Evolutionary conservation across 2,113 vertebrate species (phyloP), one percentile per base, ranked within the genome.

Genomic region (Murina feae): DNA sequence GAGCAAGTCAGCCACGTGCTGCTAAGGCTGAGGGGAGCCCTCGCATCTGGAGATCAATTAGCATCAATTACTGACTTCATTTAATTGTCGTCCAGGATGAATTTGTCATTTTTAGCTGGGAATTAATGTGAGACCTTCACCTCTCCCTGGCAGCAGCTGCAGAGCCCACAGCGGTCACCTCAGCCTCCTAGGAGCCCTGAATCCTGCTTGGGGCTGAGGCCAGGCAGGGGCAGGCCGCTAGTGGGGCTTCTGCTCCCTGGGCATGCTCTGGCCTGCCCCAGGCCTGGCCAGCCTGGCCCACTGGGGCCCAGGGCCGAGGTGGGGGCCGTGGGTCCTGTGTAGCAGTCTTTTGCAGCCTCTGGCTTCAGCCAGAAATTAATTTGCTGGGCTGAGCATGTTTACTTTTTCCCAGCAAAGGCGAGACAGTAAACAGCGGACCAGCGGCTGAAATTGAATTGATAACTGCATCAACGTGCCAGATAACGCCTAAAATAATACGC

Each of bases 401-500:
- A 99, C 98, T 98, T 98, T 99, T 98, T 98, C 98, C 97, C 97
- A 96, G 99, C 98, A 99, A 99, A 99, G 99, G 99, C 99, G 98
- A 98, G 99, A 99, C 98, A 98, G 99, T 99, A 99, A 99, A 99
- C 99, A 99, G 99, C 98, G 98, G 99, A 99, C 98, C 74, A 1
- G 95, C 82, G 58, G 97, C 97, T 97, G 97, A 97, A 97, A 97
- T 99, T 98, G 98, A 99, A 99, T 99, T 98, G 99, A 99, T 99
- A 99, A 99, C 99, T 98, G 98, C 99, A 99, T 99, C 99, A 99
- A 98, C 96, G 98, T 97, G 98, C 98, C 98, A 98, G 99, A 99
- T 99, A 99, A 99, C 99, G 98, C 99, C 99, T 99, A 99, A 99
- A 99, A 99, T 99, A 99, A 99, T 98, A 99, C 98, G 97, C 98